Evolutionary conservation across 2,888 invertebrate species (phyloP), one percentile per base, ranked within the genome.

Genomic region (Chalcosyrphus nemorum): DNA sequence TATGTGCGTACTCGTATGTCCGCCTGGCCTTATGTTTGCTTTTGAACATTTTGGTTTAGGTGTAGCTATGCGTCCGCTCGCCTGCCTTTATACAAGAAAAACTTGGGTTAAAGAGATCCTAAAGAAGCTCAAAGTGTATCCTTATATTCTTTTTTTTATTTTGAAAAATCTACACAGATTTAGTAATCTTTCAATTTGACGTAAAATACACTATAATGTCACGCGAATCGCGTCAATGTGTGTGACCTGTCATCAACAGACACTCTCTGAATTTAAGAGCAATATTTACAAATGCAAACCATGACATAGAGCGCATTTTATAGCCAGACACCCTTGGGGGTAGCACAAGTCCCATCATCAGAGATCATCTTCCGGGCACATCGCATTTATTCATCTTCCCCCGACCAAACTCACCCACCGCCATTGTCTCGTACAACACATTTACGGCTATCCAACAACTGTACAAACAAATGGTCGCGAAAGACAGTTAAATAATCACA

Each of bases 401-500:
- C 27, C 47, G 21, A 7, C 19, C 21, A 45, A 19, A 47, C 43
- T 43, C 74, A n/a, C n/a, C n/a, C n/a, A n/a, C n/a, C n/a, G n/a
- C n/a, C n/a, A n/a, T n/a, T n/a, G n/a, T n/a, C 29, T 13, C 17
- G 2, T 29, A 43, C 11, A 21, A 38, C 15, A 4, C n/a, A 41
- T 29, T 47, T 38, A 57, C 47, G 24, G 17, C 35, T 57, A 19
- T 50, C 50, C 38, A 27, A 17, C 9, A 27, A 29, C 61, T 63
- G 57, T 38, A 15, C 78, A 68, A 82, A 82, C 72, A 74, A 72
- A 74, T 74, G 72, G 78, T 68, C 82, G 78, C 78, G 66, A 78
- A 78, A 68, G 72, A 72, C 72, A 66, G 82, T 68, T 78, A 61
- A 68, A 68, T 82, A 82, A 82, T 82, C 78, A 82, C 82, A 82